Evolutionary conservation across 2,888 invertebrate species (phyloP), one percentile per base, ranked within the genome.

Genomic region (Lampropteryx suffumata): DNA sequence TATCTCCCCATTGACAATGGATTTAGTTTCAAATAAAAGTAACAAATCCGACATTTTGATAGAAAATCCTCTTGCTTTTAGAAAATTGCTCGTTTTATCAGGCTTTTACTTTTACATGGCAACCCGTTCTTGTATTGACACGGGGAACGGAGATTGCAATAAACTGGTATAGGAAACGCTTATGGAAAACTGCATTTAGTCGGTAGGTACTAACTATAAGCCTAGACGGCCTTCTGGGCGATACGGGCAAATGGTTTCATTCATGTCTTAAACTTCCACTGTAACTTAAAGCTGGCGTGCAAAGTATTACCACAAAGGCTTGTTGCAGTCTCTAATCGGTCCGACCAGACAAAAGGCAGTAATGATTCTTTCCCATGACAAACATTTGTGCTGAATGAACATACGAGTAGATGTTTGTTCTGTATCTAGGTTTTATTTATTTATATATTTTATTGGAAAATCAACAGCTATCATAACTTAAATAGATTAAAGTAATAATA

Each of bases 41-140:
- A 45, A 17, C 24, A n/a, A 11, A 17, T 29, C 24, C 12, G 9
- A 29, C 12, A 7, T 30, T 30, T 10, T n/a, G 26, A 26, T 28
- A 40, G 29, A 11, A 32, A 27, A 26, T 11, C 14, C 24, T 14
- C n/a, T 9, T 26, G 14, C 27, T 45, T 4, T 24, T 8, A 3
- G 21, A 26, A 45, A 30, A 45, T 32, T 32, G 17, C 30, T 8
- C 26, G 45, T 45, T 37, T 32, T 37, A 32, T 45, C 46, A 27
- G 27, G 27, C 24, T 39, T 32, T 29, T 11, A n/a, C 27, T 2
- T 10, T 14, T 11, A 27, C 28, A 35, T 17, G 10, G 21, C 24
- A 37, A 21, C 46, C 32, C 32, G 32, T 27, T 33, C 24, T 21
- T 10, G 14, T 12, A 28, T 17, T 2, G 34, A 13, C 13, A 24